phyloP scores from a whole-genome alignment of 2,113 vertebrate species.

The Rattus rattus region DNA sequence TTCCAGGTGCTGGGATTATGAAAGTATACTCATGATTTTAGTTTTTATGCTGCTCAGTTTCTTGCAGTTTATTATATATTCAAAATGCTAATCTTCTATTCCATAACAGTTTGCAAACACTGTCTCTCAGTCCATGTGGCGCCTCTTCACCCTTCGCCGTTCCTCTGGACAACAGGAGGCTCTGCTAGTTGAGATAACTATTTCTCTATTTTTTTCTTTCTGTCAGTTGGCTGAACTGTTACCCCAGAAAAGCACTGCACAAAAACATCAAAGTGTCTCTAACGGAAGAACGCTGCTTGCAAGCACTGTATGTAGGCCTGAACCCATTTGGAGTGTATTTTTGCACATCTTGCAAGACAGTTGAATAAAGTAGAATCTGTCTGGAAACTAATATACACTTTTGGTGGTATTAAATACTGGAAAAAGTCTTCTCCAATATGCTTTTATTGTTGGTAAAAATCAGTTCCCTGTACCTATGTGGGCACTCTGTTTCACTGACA shows the following conservation, averaged over 20 bases:
- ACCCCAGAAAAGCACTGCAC: background rate
- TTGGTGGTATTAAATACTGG: background rate
- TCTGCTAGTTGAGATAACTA: background rate
- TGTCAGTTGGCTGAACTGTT: background rate
- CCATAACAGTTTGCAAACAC: background rate
- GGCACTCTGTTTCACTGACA: background rate
- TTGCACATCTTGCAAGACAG: background rate
- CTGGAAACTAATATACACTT: background rate
- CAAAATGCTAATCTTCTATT: background rate
- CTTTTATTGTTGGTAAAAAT: background rate
- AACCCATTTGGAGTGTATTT: background rate
- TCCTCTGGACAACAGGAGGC: background rate
- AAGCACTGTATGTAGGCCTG: background rate
- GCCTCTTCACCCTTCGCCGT: background rate
- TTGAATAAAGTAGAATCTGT: background rate
- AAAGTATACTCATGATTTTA: background rate
- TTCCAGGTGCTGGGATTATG: too few species aligned
- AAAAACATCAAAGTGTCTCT: background rate
- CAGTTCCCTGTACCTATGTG: background rate
- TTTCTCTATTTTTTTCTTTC: background rate
- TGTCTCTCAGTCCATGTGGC: background rate
- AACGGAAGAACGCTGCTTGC: background rate
- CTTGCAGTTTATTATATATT: background rate
- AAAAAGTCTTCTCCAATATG: background rate
- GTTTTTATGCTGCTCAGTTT: background rate